Conservation (phyloP, 2,797 vertebrate species). For the Danio aesculapii region DNA sequence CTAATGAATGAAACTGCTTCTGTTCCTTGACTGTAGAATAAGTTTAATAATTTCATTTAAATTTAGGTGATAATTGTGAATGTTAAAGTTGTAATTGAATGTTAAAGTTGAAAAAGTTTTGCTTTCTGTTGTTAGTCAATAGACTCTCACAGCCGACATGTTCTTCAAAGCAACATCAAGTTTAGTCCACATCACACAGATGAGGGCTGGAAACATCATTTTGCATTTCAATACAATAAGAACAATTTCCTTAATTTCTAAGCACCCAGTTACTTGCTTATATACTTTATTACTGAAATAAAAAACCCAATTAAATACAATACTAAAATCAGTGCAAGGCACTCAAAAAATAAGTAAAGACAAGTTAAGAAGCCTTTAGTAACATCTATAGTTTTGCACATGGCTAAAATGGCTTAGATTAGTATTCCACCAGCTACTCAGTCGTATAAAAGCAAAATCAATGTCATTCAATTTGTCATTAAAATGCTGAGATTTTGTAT, state of each 20-base stretch:
- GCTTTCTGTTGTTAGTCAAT: constrained; percentile 68
- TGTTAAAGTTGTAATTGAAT: constrained; percentile 51
- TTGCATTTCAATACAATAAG: not conserved
- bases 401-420: not conserved
- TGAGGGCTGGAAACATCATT: not conserved
- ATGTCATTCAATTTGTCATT: not conserved
- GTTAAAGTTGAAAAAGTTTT: constrained; percentile 72
- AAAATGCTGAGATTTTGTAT: not conserved
- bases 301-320: too few relatives aligned
- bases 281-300: not conserved
- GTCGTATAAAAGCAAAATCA: not conserved
- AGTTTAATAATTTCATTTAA: too few relatives aligned
- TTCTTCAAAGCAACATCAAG: constrained; percentile 16
- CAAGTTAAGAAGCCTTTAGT: too few relatives aligned
- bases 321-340: too few relatives aligned
- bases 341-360: too few relatives aligned
- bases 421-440: not conserved
- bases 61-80: too few relatives aligned
- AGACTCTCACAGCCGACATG: not conserved
- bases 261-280: not conserved
- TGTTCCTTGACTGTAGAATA: not conserved
- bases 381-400: not conserved
- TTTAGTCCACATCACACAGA: constrained; percentile 17
- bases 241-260: not conserved
- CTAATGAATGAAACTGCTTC: not conserved